A percentile compares a stretch with the other conserved stretches of the same genome.
Evolutionary conservation across 2,113 vertebrate genomes (phyloP).

Genomic region (Herpailurus yagouaroundi): DNA sequence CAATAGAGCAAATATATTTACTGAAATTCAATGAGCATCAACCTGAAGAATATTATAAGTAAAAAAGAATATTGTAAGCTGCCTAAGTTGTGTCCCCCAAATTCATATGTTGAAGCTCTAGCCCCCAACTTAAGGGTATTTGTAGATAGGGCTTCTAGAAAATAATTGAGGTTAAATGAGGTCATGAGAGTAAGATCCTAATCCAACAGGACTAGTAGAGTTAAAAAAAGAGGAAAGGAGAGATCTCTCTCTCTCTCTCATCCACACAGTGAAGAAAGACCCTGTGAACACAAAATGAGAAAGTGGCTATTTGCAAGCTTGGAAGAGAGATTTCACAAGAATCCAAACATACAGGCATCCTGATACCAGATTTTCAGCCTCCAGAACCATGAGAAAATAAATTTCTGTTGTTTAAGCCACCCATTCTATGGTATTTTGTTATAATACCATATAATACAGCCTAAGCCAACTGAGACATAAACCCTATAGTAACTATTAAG

Average conservation of each 20-base stretch:
- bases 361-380: neutral
- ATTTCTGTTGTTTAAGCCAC: neutral
- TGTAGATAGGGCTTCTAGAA: neutral
- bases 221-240: neutral
- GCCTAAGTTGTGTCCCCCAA: neutral
- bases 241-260: neutral
- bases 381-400: neutral
- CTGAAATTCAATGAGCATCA: neutral
- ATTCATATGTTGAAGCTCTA: neutral
- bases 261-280: neutral
- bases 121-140: neutral
- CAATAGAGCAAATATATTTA: neutral
- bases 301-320: neutral
- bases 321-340: neutral
- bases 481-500: neutral
- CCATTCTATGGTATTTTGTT: neutral
- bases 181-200: neutral
- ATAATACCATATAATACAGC: neutral
- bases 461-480: neutral
- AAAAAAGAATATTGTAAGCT: neutral
- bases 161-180: neutral
- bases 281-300: neutral
- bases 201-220: neutral
- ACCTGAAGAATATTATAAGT: neutral
- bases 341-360: neutral